Evolutionary conservation across 1,140 invertebrate genomes (phyloP).

Genomic region (Aphelenchoides besseyi): DNA sequence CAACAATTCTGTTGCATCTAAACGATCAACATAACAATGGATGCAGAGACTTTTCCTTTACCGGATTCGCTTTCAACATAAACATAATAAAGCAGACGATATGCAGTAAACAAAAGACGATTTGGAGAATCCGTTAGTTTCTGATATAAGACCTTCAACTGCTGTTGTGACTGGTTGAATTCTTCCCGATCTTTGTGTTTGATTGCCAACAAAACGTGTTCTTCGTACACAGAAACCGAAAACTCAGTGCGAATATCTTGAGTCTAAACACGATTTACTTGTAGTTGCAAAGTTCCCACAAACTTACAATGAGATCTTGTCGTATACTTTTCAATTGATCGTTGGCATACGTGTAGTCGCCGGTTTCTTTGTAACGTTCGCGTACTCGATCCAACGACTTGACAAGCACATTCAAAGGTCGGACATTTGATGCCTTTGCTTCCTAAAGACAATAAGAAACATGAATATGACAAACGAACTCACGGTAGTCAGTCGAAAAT

Average conservation of each 20-base stretch:
- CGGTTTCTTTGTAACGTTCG: conserved; percentile 77
- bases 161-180: conserved; percentile 97
- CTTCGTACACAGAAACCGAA: conserved; percentile 93
- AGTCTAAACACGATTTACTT: conserved; percentile 68
- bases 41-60: no score
- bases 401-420: conserved; percentile 79
- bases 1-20: conserved; percentile 15
- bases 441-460: conserved; percentile 69
- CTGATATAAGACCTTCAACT: conserved; percentile 83
- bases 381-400: conserved; percentile 84
- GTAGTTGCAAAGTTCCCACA: conserved; percentile 29
- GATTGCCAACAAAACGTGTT: conserved; percentile 89
- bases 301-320: conserved; percentile 86
- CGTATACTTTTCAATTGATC: conserved; percentile 96
- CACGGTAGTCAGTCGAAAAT: conserved; percentile 83
- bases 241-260: conserved; percentile 89
- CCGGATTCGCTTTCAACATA: conserved; percentile 91
- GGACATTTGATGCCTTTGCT: conserved; percentile 81
- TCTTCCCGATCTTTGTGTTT: conserved; percentile 90
- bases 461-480: conserved; percentile 40
- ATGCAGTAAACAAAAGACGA: conserved; percentile 83
- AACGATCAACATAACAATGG: background rate
- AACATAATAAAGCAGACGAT: conserved; percentile 90
- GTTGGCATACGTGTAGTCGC: conserved; percentile 85
- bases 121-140: conserved; percentile 72